These are phyloP conservation scores for Neosilurus mollespiculum DNA, from an alignment of 2,797 vertebrate genomes.

Conservation along the genomic window DNA sequence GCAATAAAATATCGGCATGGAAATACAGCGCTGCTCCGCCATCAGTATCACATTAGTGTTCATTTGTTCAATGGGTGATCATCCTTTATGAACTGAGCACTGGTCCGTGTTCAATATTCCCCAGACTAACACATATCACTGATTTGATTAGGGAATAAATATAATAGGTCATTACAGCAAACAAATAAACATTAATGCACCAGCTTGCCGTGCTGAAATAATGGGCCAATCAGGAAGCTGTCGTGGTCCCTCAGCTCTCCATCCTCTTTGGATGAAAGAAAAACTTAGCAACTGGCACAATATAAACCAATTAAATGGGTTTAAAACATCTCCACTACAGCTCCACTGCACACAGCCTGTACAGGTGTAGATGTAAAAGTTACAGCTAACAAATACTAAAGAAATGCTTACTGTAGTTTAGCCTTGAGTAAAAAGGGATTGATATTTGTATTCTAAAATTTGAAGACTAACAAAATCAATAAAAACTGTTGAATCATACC, in stretches of 20 bases:
- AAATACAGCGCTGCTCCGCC: constrained; percentile 24
- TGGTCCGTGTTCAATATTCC: constrained; percentile 53
- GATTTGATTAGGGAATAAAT: constrained; percentile 55
- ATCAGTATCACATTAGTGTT: constrained; percentile 48
- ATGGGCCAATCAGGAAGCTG: constrained; percentile 32
- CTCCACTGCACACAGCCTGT: not conserved
- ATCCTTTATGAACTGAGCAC: constrained; percentile 33
- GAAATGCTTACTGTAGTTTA: not conserved
- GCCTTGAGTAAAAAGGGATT: not conserved
- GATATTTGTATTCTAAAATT: not conserved
- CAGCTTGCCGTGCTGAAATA: constrained; percentile 40
- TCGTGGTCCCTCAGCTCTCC: constrained; percentile 16
- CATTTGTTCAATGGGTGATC: constrained; percentile 44
- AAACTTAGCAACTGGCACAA: constrained; percentile 21
- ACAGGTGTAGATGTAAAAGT: not conserved
- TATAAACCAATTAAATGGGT: constrained; percentile 4
- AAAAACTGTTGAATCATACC: not conserved
- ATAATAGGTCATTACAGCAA: constrained; percentile 51
- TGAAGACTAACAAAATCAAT: not conserved
- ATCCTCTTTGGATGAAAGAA: constrained; percentile 15
- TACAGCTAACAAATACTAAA: not conserved
- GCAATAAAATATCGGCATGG: constrained; percentile 31
- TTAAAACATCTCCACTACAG: not conserved
- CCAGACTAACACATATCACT: constrained; percentile 48
- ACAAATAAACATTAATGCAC: constrained; percentile 58